These are phyloP conservation scores for Chunga burmeisteri DNA, from an alignment of 2,113 vertebrate species.

Conservation along the genomic window DNA sequence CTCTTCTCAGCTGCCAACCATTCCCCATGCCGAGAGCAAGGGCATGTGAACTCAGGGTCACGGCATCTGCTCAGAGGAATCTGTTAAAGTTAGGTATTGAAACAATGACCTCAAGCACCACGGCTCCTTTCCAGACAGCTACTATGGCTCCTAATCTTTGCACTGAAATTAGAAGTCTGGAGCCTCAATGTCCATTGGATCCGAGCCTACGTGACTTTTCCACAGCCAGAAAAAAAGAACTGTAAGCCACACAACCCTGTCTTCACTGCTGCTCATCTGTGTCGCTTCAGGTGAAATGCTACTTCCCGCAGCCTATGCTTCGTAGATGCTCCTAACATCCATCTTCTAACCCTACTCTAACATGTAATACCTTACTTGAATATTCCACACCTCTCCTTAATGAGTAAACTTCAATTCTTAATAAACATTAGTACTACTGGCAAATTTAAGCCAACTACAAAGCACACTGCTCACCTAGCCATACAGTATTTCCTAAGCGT, in stretches of 20 bases:
- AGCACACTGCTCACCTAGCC: not conserved
- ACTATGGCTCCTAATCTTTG: not conserved
- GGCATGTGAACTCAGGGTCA: not conserved
- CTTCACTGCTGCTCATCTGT: not conserved
- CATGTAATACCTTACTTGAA: rapidly evolving
- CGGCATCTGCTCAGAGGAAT: not conserved
- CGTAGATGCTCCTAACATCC: not conserved
- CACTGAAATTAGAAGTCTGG: not conserved
- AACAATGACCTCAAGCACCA: not conserved
- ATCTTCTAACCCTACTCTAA: not conserved
- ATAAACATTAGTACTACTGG: not conserved
- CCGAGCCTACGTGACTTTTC: not conserved
- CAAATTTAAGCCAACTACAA: not conserved
- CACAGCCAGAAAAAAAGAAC: not conserved
- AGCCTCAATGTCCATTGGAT: not conserved
- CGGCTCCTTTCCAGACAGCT: not conserved
- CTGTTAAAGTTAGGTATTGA: not conserved
- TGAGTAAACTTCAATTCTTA: not conserved
- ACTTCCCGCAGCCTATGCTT: not conserved
- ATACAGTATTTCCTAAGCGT: not conserved
- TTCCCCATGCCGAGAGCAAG: not conserved
- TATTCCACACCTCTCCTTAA: not conserved
- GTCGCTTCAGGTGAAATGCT: not conserved
- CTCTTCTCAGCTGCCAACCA: not conserved
- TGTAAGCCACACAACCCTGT: rapidly evolving